phyloP scores from a whole-genome alignment of 2,113 vertebrate genomes.

The Hippocampus comes region DNA sequence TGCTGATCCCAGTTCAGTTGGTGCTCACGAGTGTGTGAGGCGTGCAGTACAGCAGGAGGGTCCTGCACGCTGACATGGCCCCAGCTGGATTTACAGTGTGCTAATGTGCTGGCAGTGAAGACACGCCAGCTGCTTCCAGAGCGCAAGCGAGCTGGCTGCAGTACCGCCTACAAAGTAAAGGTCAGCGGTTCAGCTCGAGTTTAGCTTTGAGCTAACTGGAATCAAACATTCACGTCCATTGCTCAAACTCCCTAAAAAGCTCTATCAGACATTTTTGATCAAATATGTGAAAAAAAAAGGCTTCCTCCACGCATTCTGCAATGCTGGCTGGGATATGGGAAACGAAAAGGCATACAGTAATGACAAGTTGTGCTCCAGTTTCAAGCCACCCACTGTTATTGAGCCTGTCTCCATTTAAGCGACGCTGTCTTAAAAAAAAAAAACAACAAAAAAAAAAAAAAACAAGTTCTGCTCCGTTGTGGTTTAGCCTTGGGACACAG shows the following conservation, averaged over 20 bases:
- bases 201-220: slow-evolving; percentile 34
- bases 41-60: slow-evolving; percentile 32
- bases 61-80: slow-evolving; percentile 45
- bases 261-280: background rate
- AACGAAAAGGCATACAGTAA: background rate
- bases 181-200: slow-evolving; percentile 46
- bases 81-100: slow-evolving; percentile 37
- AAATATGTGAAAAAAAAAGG: background rate
- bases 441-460: slow-evolving; percentile 16
- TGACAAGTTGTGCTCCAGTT: slow-evolving; percentile 14
- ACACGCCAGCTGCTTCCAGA: slow-evolving; percentile 57
- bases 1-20: slow-evolving; percentile 28
- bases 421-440: slow-evolving; percentile 22
- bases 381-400: slow-evolving; percentile 9
- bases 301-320: background rate
- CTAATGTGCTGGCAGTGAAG: slow-evolving; percentile 53
- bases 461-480: slow-evolving; percentile 49
- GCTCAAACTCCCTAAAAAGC: slow-evolving; percentile 3
- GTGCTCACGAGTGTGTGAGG: slow-evolving; percentile 23
- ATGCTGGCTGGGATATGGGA: background rate
- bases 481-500: slow-evolving; percentile 50
- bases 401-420: slow-evolving; percentile 26
- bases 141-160: slow-evolving; percentile 40
- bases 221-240: slow-evolving; percentile 29
- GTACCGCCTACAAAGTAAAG: slow-evolving; percentile 51